Evolutionary conservation across 2,113 vertebrate species (phyloP).

Genomic region (Hyla sarda): DNA sequence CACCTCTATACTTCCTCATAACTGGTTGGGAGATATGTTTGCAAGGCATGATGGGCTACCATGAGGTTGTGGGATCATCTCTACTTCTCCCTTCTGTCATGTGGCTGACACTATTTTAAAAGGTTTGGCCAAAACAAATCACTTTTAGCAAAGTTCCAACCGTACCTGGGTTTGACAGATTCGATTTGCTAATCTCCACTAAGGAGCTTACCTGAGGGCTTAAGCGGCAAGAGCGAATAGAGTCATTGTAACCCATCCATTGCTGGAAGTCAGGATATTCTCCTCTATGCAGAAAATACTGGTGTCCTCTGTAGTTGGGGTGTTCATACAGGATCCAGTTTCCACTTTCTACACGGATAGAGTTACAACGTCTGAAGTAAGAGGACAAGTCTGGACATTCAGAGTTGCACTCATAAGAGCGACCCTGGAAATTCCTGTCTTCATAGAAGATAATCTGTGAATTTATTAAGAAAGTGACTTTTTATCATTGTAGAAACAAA

Average conservation of each 20-base stretch:
- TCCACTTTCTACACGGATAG: slow-evolving; percentile 76
- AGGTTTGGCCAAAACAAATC: no score
- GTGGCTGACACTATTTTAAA: no score
- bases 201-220: slow-evolving; percentile 24
- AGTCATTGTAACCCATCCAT: slow-evolving; percentile 75
- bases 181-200: no score
- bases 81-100: no score
- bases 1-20: no score
- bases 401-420: slow-evolving; percentile 36
- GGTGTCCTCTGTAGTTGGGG: slow-evolving; percentile 73
- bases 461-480: neutral
- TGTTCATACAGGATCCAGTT: slow-evolving; percentile 83
- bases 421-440: slow-evolving; percentile 25
- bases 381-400: slow-evolving; percentile 40
- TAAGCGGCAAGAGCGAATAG: neutral
- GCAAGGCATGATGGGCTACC: no score
- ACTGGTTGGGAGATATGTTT: no score
- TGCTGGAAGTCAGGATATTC: slow-evolving; percentile 80
- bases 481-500: no score
- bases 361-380: slow-evolving; percentile 64
- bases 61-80: no score
- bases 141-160: no score
- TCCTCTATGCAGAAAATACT: slow-evolving; percentile 77
- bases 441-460: slow-evolving; percentile 32
- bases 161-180: no score